Conservation (phyloP, 1,140 invertebrate genomes). For the Dryas iulia region DNA sequence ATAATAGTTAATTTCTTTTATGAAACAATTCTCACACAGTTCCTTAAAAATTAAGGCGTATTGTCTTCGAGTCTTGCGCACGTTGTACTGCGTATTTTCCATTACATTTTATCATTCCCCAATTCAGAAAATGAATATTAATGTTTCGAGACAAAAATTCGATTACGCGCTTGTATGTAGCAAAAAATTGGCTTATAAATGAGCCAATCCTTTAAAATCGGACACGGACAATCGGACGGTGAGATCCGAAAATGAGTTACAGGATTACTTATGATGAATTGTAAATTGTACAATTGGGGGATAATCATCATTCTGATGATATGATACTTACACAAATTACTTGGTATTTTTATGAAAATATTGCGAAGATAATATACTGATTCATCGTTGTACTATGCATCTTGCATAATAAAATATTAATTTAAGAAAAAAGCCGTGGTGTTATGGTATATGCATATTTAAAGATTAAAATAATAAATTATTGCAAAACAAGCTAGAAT, state of each 20-base stretch:
- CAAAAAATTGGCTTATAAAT: slow-evolving; percentile 11
- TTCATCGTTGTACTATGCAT: too few species aligned
- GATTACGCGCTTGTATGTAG: slow-evolving; percentile 12
- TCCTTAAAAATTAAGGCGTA: background rate
- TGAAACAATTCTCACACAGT: background rate
- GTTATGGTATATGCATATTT: background rate
- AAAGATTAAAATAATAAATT: background rate
- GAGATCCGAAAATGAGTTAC: background rate
- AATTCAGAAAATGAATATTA: slow-evolving; percentile 32
- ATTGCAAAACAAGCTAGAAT: background rate
- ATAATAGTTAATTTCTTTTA: background rate
- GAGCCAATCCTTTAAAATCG: slow-evolving; percentile 2
- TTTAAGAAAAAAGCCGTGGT: too few species aligned
- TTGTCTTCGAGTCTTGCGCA: background rate
- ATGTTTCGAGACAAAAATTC: slow-evolving; percentile 31
- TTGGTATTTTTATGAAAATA: background rate
- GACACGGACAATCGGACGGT: too few species aligned
- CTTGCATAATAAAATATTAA: too few species aligned
- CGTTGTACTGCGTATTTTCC: background rate
- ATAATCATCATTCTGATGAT: background rate
- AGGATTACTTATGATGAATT: background rate
- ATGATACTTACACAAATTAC: too few species aligned
- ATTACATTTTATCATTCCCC: slow-evolving; percentile 13
- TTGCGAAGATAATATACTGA: too few species aligned
- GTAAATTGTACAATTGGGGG: background rate